Conservation (phyloP, 2,113 vertebrate genomes). For the Gavia stellata region DNA sequence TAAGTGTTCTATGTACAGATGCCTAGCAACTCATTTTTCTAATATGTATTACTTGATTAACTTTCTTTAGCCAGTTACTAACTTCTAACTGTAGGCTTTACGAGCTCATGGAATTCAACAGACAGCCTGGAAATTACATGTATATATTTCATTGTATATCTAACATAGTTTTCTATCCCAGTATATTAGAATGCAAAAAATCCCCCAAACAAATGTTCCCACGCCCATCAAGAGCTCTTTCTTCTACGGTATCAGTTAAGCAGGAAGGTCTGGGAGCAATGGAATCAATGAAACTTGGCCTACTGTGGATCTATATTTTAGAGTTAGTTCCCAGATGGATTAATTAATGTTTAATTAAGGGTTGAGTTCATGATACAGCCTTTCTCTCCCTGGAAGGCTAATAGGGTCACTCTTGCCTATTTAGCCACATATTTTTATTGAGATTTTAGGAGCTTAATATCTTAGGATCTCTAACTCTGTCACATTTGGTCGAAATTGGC, state of each 20-base stretch:
- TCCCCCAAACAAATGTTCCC: not conserved
- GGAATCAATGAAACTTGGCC: not conserved
- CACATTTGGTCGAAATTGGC: not conserved
- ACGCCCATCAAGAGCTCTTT: not conserved
- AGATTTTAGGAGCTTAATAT: conserved; percentile 20
- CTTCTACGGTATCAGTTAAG: not conserved
- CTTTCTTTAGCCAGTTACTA: not conserved
- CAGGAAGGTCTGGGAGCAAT: not conserved
- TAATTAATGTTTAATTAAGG: conserved; percentile 43
- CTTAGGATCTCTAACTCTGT: conserved; percentile 6
- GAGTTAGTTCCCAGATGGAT: not conserved
- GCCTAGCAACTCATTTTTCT: not conserved
- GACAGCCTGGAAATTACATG: not conserved
- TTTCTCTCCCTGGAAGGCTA: conserved; percentile 20
- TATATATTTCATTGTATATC: not conserved
- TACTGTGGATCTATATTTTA: not conserved
- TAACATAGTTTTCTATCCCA: not conserved
- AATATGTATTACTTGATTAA: not conserved
- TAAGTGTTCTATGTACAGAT: not conserved
- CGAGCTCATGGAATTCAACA: not conserved
- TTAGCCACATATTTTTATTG: conserved; percentile 9
- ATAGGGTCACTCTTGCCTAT: conserved; percentile 23
- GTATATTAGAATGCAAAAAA: not conserved
- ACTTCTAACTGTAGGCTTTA: not conserved
- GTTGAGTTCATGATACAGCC: conserved; percentile 9